phyloP scores from a whole-genome alignment of 2,888 invertebrate genomes.

The Ophioninae sp. region DNA sequence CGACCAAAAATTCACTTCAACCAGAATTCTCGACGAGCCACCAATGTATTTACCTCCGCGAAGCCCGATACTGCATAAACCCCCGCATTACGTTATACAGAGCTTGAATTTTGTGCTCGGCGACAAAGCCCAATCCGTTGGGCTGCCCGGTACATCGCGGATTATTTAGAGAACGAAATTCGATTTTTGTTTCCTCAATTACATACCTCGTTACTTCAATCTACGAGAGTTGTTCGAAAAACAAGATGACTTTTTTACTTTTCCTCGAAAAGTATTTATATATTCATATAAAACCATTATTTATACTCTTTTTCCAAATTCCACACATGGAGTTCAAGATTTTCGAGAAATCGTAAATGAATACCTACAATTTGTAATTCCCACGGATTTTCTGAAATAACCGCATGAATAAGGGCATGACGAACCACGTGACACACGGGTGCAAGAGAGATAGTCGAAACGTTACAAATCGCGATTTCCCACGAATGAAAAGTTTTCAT shows the following conservation, averaged over 20 bases:
- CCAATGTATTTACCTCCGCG: constrained; percentile 24
- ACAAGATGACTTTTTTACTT: too few relatives aligned
- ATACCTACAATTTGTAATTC: neutral
- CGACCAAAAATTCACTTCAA: constrained; percentile 59
- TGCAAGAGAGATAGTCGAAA: too few relatives aligned
- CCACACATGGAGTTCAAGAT: too few relatives aligned
- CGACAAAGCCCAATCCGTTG: constrained; percentile 30
- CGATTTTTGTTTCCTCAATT: neutral
- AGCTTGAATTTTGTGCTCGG: constrained; percentile 47
- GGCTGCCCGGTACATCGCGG: constrained; percentile 20
- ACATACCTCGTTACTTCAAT: neutral
- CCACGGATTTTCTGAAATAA: neutral
- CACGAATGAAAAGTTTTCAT: too few relatives aligned
- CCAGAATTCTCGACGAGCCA: constrained; percentile 44
- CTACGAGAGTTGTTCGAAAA: too few relatives aligned
- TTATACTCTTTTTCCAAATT: too few relatives aligned
- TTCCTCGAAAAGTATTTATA: too few relatives aligned
- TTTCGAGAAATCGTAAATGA: neutral
- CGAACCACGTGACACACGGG: too few relatives aligned
- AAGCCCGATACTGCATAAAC: constrained; percentile 28
- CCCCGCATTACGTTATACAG: constrained; percentile 11
- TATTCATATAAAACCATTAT: too few relatives aligned
- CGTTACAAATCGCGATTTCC: too few relatives aligned
- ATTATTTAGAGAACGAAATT: constrained; percentile 29
- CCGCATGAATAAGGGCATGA: too few relatives aligned